These are phyloP conservation scores for Bambusicola thoracicus DNA, from an alignment of 2,113 vertebrate genomes.

Conservation along the genomic window DNA sequence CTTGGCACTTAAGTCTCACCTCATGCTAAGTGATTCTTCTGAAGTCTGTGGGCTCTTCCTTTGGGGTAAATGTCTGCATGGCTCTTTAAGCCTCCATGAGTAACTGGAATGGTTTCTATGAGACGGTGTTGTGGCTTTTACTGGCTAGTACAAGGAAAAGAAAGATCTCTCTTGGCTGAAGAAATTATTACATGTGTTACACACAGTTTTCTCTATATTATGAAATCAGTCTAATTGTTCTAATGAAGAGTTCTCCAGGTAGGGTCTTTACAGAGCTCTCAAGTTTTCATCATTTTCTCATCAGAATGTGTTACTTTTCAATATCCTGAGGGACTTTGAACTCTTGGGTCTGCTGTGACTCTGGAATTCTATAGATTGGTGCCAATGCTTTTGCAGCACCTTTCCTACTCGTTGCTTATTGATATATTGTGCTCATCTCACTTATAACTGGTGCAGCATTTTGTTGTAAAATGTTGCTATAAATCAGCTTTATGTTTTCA, in stretches of 20 bases:
- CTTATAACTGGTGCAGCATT: conserved; percentile 7
- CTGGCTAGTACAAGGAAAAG: background rate
- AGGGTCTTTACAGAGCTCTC: background rate
- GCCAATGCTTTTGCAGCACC: background rate
- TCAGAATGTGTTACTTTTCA: background rate
- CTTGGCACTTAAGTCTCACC: background rate
- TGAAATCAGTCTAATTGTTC: background rate
- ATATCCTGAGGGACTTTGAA: background rate
- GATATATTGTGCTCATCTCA: background rate
- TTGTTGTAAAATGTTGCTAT: conserved; percentile 26
- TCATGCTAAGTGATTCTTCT: background rate
- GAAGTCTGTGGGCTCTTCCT: background rate
- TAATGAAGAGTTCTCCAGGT: background rate
- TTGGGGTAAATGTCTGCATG: background rate
- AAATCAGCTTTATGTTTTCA: conserved; percentile 59
- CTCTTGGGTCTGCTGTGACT: background rate
- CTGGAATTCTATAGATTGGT: background rate
- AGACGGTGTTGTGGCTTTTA: background rate
- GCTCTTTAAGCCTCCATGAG: background rate
- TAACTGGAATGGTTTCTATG: background rate
- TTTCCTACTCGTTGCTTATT: conserved; percentile 27
- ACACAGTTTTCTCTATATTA: background rate
- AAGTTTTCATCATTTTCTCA: background rate
- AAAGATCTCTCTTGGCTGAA: background rate
- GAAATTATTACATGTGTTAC: background rate